Conservation (phyloP, 2,797 vertebrate species). For the Diglossa cyanea region DNA sequence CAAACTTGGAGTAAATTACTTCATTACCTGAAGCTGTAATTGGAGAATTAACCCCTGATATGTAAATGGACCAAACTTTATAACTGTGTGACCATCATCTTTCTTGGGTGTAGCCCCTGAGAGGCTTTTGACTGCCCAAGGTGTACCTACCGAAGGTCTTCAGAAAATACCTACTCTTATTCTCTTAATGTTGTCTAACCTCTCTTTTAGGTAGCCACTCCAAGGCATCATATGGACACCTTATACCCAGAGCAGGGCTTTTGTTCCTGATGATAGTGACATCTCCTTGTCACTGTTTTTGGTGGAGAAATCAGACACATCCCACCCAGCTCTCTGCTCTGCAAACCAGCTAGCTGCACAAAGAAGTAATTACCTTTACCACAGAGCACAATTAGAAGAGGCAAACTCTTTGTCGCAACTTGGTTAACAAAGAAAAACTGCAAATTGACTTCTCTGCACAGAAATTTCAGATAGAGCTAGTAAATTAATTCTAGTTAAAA, state of each 20-base stretch:
- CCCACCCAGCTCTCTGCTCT: background rate
- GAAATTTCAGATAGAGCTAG: background rate
- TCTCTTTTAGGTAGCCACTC: background rate
- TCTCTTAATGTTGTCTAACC: no score
- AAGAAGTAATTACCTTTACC: background rate
- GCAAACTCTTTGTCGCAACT: background rate
- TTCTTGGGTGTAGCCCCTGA: background rate
- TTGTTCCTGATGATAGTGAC: background rate
- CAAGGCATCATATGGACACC: background rate
- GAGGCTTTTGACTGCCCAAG: background rate
- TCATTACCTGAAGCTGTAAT: background rate
- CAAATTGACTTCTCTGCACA: background rate
- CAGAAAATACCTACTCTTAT: background rate
- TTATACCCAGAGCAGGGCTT: rapidly evolving
- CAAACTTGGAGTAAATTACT: background rate
- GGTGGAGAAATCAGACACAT: background rate
- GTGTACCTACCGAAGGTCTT: background rate
- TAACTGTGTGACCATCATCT: rapidly evolving
- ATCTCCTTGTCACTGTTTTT: background rate
- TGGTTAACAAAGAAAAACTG: background rate
- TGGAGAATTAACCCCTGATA: background rate
- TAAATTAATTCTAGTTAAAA: background rate
- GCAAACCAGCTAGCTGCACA: background rate
- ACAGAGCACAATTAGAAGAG: background rate
- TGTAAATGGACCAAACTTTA: background rate